Evolutionary conservation across 2,797 vertebrate genomes (phyloP).

Genomic region (Danio kyathit): DNA sequence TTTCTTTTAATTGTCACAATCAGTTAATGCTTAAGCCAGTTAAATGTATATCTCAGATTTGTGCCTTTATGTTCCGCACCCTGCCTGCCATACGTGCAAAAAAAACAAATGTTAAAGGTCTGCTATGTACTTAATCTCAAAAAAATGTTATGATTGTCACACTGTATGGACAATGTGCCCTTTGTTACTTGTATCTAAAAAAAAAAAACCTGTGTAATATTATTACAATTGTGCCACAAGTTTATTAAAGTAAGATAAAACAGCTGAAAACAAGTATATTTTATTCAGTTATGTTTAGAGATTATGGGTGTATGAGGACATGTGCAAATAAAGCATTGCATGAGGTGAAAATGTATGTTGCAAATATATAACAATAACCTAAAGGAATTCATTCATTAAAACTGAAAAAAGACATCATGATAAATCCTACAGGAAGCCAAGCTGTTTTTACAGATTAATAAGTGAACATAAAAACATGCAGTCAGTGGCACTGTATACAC

Average conservation of each 20-base stretch:
- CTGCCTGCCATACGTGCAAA: conserved; percentile 10
- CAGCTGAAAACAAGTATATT: neutral
- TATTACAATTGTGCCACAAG: neutral
- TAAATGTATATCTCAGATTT: conserved; percentile 19
- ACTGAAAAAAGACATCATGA: too few species aligned
- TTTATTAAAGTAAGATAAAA: neutral
- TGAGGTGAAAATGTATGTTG: neutral
- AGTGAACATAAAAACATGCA: neutral
- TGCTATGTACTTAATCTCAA: neutral
- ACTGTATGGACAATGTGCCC: conserved; percentile 20
- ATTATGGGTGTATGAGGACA: neutral
- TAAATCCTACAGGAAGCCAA: too few species aligned
- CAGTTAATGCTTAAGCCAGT: neutral
- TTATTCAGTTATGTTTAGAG: too few species aligned
- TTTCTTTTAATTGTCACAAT: neutral
- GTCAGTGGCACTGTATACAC: neutral
- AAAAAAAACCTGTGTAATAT: conserved; percentile 44
- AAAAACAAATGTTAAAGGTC: neutral
- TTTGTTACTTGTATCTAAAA: conserved; percentile 47
- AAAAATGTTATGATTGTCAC: conserved; percentile 18
- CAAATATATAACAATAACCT: too few species aligned
- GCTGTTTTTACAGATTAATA: neutral
- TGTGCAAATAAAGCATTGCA: too few species aligned
- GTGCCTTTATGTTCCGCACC: neutral
- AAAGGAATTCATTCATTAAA: too few species aligned